Evolutionary conservation across 2,888 invertebrate genomes (phyloP).

Genomic region (Mythimna ferrago): DNA sequence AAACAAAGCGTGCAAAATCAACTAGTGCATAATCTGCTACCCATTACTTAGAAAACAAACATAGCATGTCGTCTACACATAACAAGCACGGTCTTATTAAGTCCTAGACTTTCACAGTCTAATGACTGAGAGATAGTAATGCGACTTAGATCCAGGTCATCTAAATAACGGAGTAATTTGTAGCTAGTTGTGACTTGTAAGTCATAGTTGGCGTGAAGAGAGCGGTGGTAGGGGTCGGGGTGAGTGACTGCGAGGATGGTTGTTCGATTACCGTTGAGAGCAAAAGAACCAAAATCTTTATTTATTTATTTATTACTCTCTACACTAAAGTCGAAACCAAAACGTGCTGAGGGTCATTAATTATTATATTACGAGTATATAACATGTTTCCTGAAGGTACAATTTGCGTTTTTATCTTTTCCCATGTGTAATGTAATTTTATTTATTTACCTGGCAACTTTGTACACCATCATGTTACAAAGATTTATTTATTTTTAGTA

Average conservation of each 20-base stretch:
- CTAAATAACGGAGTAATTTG: constrained; percentile 30
- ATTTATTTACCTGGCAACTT: no score
- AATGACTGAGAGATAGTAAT: constrained; percentile 25
- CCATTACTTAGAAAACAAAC: not conserved
- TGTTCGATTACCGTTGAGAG: not conserved
- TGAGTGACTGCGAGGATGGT: not conserved
- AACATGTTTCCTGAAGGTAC: no score
- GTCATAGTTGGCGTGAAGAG: not conserved
- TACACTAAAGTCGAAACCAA: no score
- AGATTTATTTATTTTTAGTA: no score
- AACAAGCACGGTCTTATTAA: constrained; percentile 12
- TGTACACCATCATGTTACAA: no score
- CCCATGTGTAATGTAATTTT: no score
- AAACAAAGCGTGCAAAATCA: constrained; percentile 4
- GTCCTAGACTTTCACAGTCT: constrained; percentile 43
- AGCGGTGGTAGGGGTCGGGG: not conserved
- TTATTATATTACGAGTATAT: no score
- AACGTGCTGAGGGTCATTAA: no score
- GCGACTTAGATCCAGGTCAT: constrained; percentile 38
- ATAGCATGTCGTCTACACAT: constrained; percentile 27
- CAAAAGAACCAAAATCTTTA: not conserved
- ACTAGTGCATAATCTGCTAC: no score
- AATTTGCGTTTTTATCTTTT: no score
- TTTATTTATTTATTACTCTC: no score
- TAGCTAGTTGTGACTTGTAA: constrained; percentile 8